Percentiles rank a stretch among this genome's conserved stretches.
Evolutionary conservation across 2,113 vertebrate species (phyloP).

Genomic region (Petromus typicus): DNA sequence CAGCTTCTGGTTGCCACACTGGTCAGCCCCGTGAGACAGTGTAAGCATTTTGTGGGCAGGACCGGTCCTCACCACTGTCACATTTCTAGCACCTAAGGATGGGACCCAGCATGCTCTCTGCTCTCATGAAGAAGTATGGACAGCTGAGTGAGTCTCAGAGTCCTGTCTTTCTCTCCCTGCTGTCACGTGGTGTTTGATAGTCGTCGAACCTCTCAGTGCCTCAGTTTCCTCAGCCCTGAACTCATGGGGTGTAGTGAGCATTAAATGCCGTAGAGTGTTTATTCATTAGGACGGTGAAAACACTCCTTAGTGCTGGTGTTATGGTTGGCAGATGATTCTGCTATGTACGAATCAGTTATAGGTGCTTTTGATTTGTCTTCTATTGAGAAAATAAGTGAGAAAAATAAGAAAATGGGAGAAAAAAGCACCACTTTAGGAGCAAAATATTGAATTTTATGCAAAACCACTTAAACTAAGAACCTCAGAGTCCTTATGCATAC

Average conservation of each 20-base stretch:
- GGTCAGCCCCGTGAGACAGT: background rate
- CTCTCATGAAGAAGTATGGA: background rate
- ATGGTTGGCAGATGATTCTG: background rate
- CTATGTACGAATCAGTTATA: background rate
- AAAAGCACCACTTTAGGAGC: background rate
- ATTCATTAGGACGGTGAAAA: background rate
- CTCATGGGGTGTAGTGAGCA: background rate
- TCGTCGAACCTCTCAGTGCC: background rate
- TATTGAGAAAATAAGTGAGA: background rate
- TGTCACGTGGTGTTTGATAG: background rate
- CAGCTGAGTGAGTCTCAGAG: background rate
- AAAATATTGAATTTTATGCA: slow-evolving; percentile 22
- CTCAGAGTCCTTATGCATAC: background rate
- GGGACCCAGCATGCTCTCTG: slow-evolving; percentile 22
- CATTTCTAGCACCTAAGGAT: background rate
- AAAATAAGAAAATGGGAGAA: background rate
- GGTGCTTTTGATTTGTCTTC: background rate
- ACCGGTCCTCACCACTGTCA: background rate
- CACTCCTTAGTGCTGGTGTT: background rate
- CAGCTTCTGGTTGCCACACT: background rate
- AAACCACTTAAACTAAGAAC: background rate
- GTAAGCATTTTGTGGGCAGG: background rate
- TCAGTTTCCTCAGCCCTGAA: background rate
- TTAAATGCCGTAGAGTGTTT: background rate
- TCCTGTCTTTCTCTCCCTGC: background rate